Percentiles rank a stretch among this genome's conserved stretches.
Evolutionary conservation across 2,797 vertebrate genomes (phyloP).

Genomic region (Enteromius radiatus): DNA sequence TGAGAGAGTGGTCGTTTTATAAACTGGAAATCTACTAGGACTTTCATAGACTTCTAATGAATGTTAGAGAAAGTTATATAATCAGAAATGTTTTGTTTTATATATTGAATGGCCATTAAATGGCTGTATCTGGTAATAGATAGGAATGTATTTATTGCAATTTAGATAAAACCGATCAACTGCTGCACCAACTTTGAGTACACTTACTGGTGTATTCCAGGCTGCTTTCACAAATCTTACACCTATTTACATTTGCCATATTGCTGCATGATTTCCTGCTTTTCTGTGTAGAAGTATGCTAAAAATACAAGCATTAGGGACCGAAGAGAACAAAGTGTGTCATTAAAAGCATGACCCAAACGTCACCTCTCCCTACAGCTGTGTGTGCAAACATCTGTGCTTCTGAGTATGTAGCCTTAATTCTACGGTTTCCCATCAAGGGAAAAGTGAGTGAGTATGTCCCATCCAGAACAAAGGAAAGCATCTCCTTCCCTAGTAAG

Average conservation of each 20-base stretch:
- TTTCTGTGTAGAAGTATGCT: neutral
- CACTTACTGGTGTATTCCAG: neutral
- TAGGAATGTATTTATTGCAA: conserved; percentile 45
- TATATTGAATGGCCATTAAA: conserved; percentile 44
- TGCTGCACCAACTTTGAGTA: neutral
- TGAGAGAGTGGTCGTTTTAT: neutral
- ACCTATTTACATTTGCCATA: neutral
- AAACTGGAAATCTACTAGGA: conserved; percentile 42
- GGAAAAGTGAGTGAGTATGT: conserved; percentile 50
- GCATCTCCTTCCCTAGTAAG: conserved; percentile 56
- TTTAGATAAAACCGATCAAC: conserved; percentile 12
- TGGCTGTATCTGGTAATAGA: conserved; percentile 33
- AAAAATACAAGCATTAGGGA: neutral
- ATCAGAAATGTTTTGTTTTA: conserved; percentile 21
- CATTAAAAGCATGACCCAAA: conserved; percentile 32
- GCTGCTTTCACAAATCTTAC: conserved; percentile 1
- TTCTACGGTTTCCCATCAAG: conserved; percentile 63
- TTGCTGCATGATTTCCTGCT: neutral
- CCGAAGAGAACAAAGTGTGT: conserved; percentile 1
- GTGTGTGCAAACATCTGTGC: conserved; percentile 51
- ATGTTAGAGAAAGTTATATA: conserved; percentile 36
- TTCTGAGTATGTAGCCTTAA: conserved; percentile 49
- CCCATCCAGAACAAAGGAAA: conserved; percentile 62
- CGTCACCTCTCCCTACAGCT: conserved; percentile 40
- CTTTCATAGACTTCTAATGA: conserved; percentile 33